Conservation (phyloP, 2,888 invertebrate genomes). For the Globia sparganii region DNA sequence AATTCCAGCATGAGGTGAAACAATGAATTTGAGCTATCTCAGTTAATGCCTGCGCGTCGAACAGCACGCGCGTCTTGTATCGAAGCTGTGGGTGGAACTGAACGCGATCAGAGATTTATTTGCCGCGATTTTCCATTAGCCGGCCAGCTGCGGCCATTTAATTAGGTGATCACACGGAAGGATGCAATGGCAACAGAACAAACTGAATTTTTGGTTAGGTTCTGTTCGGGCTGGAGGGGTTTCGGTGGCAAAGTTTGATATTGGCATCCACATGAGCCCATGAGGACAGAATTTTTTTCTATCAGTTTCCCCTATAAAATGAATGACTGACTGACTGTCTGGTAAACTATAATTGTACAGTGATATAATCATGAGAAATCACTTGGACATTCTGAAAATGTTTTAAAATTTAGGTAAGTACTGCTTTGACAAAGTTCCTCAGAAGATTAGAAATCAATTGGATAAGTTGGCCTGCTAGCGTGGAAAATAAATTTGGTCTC, state of each 20-base stretch:
- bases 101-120: slow-evolving; percentile 80
- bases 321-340: not conserved
- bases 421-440: not conserved
- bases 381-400: not conserved
- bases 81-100: slow-evolving; percentile 73
- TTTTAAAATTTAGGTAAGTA: not conserved
- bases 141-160: slow-evolving; percentile 79
- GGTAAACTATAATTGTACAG: not conserved
- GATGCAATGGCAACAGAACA: slow-evolving; percentile 75
- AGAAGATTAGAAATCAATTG: not conserved
- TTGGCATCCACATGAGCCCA: not conserved
- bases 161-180: slow-evolving; percentile 88
- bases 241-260: too few species aligned
- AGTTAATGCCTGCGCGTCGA: slow-evolving; percentile 49
- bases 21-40: slow-evolving; percentile 64
- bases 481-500: not conserved
- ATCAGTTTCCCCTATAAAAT: not conserved
- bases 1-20: slow-evolving; percentile 58
- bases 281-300: not conserved
- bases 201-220: slow-evolving; percentile 68
- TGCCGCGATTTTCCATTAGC: slow-evolving; percentile 84
- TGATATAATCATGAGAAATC: not conserved
- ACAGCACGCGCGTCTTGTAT: slow-evolving; percentile 59
- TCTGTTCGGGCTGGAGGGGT: slow-evolving; percentile 30
- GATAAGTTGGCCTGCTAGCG: not conserved